Conservation (phyloP, 2,797 vertebrate species). For the Mareca strepera region DNA sequence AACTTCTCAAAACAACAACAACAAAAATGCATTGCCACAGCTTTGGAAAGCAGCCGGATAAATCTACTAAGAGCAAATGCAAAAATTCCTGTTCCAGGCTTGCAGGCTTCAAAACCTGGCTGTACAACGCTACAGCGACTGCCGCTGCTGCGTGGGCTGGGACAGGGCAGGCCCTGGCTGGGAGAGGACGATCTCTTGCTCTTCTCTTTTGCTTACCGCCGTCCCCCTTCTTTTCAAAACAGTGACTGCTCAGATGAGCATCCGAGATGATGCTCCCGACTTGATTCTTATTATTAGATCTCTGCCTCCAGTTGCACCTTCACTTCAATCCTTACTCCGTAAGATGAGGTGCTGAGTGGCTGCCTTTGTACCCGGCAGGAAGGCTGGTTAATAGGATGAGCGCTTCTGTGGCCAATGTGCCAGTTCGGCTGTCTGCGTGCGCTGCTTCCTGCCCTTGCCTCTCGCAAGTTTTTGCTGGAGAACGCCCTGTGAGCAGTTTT, state of each 20-base stretch:
- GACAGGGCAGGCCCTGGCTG: background rate
- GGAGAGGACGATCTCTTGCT: background rate
- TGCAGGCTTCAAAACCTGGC: background rate
- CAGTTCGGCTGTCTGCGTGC: background rate
- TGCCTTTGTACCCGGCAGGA: background rate
- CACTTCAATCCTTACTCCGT: background rate
- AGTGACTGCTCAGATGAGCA: background rate
- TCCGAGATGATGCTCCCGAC: background rate
- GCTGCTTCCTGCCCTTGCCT: constrained; percentile 2
- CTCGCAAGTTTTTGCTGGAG: background rate
- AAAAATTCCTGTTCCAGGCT: background rate
- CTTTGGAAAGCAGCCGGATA: constrained; percentile 12
- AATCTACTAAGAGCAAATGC: background rate
- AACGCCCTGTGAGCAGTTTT: background rate
- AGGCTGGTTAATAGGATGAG: background rate
- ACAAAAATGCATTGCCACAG: background rate
- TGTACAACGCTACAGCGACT: background rate
- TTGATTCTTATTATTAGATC: constrained; percentile 3
- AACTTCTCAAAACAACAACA: background rate
- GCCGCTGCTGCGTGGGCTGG: background rate
- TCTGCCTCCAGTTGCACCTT: background rate
- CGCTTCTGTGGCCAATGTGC: background rate
- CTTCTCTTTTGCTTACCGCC: background rate
- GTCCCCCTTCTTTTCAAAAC: background rate
- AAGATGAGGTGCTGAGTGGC: background rate